A percentile compares a stretch with the other conserved stretches of the same genome.
phyloP scores from a whole-genome alignment of 2,888 invertebrate species.

The Syrista parreyssii region DNA sequence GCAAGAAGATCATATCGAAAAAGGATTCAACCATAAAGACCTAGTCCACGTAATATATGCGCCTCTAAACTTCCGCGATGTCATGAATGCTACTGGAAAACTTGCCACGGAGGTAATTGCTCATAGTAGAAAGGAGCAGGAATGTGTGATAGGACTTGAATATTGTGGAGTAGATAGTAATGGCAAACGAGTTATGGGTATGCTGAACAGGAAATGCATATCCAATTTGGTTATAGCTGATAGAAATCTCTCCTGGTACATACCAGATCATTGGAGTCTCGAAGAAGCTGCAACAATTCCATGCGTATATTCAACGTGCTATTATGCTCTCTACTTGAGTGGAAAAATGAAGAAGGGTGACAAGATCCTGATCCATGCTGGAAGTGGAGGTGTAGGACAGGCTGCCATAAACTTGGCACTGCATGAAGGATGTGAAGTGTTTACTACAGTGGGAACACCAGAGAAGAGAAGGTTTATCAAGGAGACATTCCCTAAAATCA shows the following conservation, averaged over 20 bases:
- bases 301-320: slow-evolving; percentile 72
- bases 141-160: slow-evolving; percentile 78
- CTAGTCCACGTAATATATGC: slow-evolving; percentile 76
- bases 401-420: slow-evolving; percentile 75
- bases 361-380: slow-evolving; percentile 62
- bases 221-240: slow-evolving; percentile 69
- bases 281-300: slow-evolving; percentile 77
- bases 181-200: slow-evolving; percentile 67
- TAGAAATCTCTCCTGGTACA: slow-evolving; percentile 67
- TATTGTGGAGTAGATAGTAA: slow-evolving; percentile 71
- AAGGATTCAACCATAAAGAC: slow-evolving; percentile 30
- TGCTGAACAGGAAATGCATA: slow-evolving; percentile 65
- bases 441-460: slow-evolving; percentile 72
- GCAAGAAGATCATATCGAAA: slow-evolving; percentile 76
- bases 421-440: slow-evolving; percentile 70
- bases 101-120: slow-evolving; percentile 86
- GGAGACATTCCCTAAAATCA: slow-evolving; percentile 69
- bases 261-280: slow-evolving; percentile 72
- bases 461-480: slow-evolving; percentile 71
- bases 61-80: slow-evolving; percentile 92
- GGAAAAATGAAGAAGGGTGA: slow-evolving; percentile 68
- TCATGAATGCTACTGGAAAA: slow-evolving; percentile 94
- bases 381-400: slow-evolving; percentile 75
- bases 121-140: slow-evolving; percentile 72
- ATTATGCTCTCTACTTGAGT: slow-evolving; percentile 71